Conservation (phyloP, 1,140 invertebrate species). For the Drosophila ohnishii region DNA sequence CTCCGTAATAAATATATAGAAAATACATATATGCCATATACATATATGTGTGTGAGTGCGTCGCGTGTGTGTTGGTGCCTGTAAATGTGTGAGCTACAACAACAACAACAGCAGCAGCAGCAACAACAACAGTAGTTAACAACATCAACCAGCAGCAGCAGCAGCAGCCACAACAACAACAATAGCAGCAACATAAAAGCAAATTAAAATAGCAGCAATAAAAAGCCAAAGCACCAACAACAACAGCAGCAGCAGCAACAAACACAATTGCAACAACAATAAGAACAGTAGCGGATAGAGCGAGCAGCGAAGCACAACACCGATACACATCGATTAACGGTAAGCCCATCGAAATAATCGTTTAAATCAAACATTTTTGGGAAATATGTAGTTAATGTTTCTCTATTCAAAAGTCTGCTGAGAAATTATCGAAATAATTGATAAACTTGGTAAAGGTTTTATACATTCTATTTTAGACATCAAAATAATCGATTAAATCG, state of each 20-base stretch:
- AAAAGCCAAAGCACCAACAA: constrained; percentile 36
- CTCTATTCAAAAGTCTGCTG: background rate
- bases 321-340: constrained; percentile 80
- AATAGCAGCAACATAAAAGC: constrained; percentile 25
- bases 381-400: background rate
- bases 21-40: constrained; percentile 27
- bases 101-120: constrained; percentile 26
- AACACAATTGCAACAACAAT: constrained; percentile 33
- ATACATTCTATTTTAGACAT: background rate
- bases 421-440: background rate
- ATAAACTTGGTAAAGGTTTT: background rate
- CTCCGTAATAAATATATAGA: constrained; percentile 51
- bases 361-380: background rate
- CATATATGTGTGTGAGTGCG: constrained; percentile 53
- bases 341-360: constrained; percentile 24
- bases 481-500: too few relatives aligned
- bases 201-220: constrained; percentile 28
- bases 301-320: constrained; percentile 60
- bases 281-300: constrained; percentile 48
- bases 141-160: constrained; percentile 11
- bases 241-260: background rate
- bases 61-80: constrained; percentile 64
- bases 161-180: constrained; percentile 21
- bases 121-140: constrained; percentile 50
- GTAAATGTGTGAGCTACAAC: constrained; percentile 59